phyloP scores from a whole-genome alignment of 2,888 invertebrate species.

The Rhamphomyia laevipes region DNA sequence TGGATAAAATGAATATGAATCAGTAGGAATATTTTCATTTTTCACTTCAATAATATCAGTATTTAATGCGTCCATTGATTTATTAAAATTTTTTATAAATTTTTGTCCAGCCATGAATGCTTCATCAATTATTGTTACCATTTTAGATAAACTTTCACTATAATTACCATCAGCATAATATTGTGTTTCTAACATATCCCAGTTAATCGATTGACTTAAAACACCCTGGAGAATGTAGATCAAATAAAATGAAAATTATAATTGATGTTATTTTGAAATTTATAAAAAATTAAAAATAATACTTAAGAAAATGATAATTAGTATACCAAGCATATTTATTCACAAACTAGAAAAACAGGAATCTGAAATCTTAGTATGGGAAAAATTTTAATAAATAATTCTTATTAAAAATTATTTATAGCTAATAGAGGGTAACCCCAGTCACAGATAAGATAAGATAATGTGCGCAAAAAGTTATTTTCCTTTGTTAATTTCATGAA shows the following conservation, averaged over 20 bases:
- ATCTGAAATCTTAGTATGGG: too few species aligned
- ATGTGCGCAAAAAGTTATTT: too few species aligned
- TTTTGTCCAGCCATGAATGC: conserved; percentile 60
- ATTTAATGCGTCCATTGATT: conserved; percentile 38
- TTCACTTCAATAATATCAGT: conserved; percentile 28
- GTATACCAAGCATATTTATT: too few species aligned
- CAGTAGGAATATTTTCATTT: neutral
- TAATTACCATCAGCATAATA: conserved; percentile 71
- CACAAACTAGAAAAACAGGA: too few species aligned
- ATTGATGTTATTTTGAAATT: too few species aligned
- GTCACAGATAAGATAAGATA: too few species aligned
- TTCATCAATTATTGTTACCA: conserved; percentile 70
- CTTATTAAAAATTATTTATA: too few species aligned
- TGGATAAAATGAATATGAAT: neutral
- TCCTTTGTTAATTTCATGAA: too few species aligned
- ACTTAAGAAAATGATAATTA: too few species aligned
- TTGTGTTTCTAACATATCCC: conserved; percentile 82
- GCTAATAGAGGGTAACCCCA: too few species aligned
- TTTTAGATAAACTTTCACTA: conserved; percentile 72
- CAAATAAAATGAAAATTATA: conserved; percentile 5
- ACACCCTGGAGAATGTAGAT: conserved; percentile 58
- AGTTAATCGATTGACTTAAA: conserved; percentile 88
- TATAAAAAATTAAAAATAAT: too few species aligned
- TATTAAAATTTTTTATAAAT: conserved; percentile 55
- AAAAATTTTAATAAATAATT: too few species aligned